Base-by-base conservation (phyloP, 2,113 vertebrate genomes). In the Cebidichthys violaceus region DNA sequence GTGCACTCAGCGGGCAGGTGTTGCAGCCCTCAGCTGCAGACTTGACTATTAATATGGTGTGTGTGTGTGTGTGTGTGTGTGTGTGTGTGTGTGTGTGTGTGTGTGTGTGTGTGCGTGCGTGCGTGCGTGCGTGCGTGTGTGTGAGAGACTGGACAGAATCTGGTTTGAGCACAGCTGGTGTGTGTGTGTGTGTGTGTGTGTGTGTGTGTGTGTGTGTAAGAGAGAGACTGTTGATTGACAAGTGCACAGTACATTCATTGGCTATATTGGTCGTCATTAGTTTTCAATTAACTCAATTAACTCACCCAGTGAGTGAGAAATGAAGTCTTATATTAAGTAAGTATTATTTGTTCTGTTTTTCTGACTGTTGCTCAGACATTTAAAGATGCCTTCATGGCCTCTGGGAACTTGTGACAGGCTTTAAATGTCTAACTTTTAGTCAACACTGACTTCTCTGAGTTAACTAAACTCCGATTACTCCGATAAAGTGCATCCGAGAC, bases 11-110 rank as follows among this genome's bases (percentile, higher is more conserved):
- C 11, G 27, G 41, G 45, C 88, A 89, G 82, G 79, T 86, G 78
- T 84, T 84, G 45, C 62, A 68, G 70, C 62, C 52, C 64, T 72
- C 81, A 77, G 62, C 60, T 69, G 77, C 79, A 83, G 77, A 84
- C 75, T 77, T 76, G 70, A 43, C 27, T 69, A 37, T 66, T 73
- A 41, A 22, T 77, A 33, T 20, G 17, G 14, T 29, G 29, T 29
- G 47, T 50, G 47, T 50, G 47, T 47, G 47, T 50, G 45, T 47
- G 45, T 47, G 45, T 47, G 45, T 47, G 45, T 47, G 13, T 35
- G 35, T 35, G 35, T 35, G 35, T 35, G 35, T 35, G 35, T 35
- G 35, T 35, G 35, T 35, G 35, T 35, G 35, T 35, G 35, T 62
- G 66, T 33, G 75, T 75, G 14, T 55, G 64, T 47, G 52, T 37